phyloP scores from a whole-genome alignment of 2,888 invertebrate species.

The Horisme vitalbata region DNA sequence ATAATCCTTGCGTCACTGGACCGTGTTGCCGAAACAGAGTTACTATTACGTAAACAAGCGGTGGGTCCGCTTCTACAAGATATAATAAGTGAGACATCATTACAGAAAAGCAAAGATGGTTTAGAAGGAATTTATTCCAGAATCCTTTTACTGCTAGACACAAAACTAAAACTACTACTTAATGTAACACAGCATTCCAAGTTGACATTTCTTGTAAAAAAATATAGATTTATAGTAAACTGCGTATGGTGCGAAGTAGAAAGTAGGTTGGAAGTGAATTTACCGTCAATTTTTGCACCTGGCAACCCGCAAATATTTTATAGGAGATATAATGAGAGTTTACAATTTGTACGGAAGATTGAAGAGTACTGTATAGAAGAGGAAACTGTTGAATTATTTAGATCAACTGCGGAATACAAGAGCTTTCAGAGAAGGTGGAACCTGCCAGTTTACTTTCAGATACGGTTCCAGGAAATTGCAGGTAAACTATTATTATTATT shows the following conservation, averaged over 20 bases:
- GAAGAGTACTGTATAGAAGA: slow-evolving; percentile 85
- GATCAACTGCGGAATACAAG: slow-evolving; percentile 87
- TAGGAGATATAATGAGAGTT: slow-evolving; percentile 90
- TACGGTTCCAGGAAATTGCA: slow-evolving; percentile 96
- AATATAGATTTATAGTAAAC: slow-evolving; percentile 85
- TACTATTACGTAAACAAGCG: slow-evolving; percentile 86
- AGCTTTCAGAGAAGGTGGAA: slow-evolving; percentile 95
- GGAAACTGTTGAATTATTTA: slow-evolving; percentile 83
- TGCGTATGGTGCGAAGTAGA: slow-evolving; percentile 95
- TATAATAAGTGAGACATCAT: slow-evolving; percentile 86
- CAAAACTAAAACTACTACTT: slow-evolving; percentile 83
- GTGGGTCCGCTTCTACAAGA: slow-evolving; percentile 86
- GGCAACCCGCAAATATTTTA: slow-evolving; percentile 96
- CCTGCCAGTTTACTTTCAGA: slow-evolving; percentile 97
- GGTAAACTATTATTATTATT: slow-evolving; percentile 58
- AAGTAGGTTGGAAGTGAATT: slow-evolving; percentile 89
- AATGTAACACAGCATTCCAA: slow-evolving; percentile 79
- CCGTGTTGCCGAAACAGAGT: slow-evolving; percentile 87
- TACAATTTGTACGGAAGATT: slow-evolving; percentile 88
- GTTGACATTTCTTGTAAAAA: slow-evolving; percentile 63
- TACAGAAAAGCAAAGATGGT: slow-evolving; percentile 85
- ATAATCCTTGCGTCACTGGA: slow-evolving; percentile 85
- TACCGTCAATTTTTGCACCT: slow-evolving; percentile 93
- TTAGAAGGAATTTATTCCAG: slow-evolving; percentile 88
- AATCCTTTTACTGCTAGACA: slow-evolving; percentile 88